phyloP scores from a whole-genome alignment of 2,797 vertebrate species.

The Petrocephalus schoutedeni region DNA sequence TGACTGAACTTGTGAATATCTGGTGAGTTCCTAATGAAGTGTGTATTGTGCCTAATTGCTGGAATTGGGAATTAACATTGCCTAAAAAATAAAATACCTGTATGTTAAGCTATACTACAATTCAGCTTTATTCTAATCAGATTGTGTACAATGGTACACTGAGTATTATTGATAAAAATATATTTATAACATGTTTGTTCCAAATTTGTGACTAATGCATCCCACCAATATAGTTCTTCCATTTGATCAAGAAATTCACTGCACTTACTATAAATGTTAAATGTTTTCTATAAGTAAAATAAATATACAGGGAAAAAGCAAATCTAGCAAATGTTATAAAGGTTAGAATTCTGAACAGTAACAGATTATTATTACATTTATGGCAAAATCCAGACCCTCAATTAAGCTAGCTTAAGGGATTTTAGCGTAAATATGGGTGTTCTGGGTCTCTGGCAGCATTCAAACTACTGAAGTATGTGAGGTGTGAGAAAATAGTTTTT shows the following conservation, averaged over 20 bases:
- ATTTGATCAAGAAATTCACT: conserved; percentile 22
- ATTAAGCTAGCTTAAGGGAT: neutral
- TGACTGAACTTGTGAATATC: neutral
- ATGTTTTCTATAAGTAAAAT: neutral
- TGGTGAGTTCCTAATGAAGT: neutral
- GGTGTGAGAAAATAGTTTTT: neutral
- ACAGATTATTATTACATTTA: neutral
- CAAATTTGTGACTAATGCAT: neutral
- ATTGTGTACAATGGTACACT: neutral
- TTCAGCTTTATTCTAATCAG: neutral
- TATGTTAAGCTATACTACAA: neutral
- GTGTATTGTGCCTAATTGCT: neutral
- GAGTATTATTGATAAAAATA: neutral
- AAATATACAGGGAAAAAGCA: neutral
- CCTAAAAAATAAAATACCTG: neutral
- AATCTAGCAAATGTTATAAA: conserved; percentile 4
- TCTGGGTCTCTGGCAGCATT: neutral
- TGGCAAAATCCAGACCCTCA: neutral
- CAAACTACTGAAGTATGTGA: neutral
- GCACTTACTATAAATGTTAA: neutral
- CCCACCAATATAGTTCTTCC: neutral
- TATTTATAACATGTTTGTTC: neutral
- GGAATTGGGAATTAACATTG: neutral
- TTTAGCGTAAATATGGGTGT: neutral
- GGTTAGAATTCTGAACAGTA: neutral